Base-by-base conservation (phyloP, 2,888 invertebrate species). In the Agrochola litura region DNA sequence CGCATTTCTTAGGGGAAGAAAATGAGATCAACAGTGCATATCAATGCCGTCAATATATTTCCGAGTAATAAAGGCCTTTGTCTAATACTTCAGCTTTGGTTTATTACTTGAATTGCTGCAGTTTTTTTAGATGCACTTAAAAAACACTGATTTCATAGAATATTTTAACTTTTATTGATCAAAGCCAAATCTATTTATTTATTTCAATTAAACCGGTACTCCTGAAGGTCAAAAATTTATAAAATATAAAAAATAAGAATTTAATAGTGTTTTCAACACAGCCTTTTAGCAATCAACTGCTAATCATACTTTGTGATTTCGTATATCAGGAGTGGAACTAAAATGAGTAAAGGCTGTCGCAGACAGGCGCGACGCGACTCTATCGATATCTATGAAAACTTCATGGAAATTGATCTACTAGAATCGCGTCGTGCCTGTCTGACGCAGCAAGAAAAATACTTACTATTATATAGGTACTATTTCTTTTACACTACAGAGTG, bases 11-110 rank as follows among this genome's bases (percentile, higher is more conserved):
- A 66, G 5, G n/a, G 37, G 64, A 74, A 67, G 43, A 72, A 79
- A 77, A 82, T 72, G 52, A 63, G 77, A 86, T 76, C 77, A 77
- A 82, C 73, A 69, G 67, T 86, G 86, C 77, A 85, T 77, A 86
- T 52, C 65, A 87, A 77, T 73, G 75, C 66, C 52, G 58, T 43
- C 79, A 60, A 69, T 73, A 79, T 25, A 56, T 61, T 71, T 76
- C 69, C 58, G 60, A 58, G 68, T 66, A 43, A 72, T 72, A 69
- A 30, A 54, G 10, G 8, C 64, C 46, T 74, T 78, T 81, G 73
- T 78, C 30, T 30, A 58, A 67, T 54, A 25, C 46, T 37, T 60
- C 25, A 56, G 49, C 6, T 73, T 37, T n/a, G 14, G 25, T 58
- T 76, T 30, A 64, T 56, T 22, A 52, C 16, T 68, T 9, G 0